Percentiles rank a stretch among this genome's conserved stretches.
Conservation (phyloP, 1,140 invertebrate genomes). For the Olivierus martensii region DNA sequence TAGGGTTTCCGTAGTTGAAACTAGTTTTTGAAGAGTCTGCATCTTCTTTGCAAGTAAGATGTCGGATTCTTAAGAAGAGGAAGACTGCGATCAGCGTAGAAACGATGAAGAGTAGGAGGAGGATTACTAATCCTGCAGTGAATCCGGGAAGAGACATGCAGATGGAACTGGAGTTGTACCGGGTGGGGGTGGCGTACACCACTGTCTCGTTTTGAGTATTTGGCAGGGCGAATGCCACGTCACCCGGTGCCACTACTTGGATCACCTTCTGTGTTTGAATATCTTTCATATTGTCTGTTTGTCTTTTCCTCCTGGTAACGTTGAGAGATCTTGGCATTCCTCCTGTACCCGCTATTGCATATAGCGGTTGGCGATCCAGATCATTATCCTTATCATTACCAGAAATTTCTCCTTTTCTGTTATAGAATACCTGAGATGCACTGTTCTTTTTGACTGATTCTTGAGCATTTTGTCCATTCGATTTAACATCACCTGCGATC, state of each 20-base stretch:
- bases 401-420: slow-evolving; percentile 13
- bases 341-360: slow-evolving; percentile 14
- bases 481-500: background rate
- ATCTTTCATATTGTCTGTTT: slow-evolving; percentile 54
- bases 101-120: slow-evolving; percentile 73
- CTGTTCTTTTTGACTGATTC: background rate
- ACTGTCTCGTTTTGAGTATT: slow-evolving; percentile 64
- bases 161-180: slow-evolving; percentile 41
- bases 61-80: slow-evolving; percentile 65
- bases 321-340: slow-evolving; percentile 19
- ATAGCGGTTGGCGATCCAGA: background rate
- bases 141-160: slow-evolving; percentile 88
- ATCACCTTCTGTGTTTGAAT: slow-evolving; percentile 79
- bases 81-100: slow-evolving; percentile 80
- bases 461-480: background rate
- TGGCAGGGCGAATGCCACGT: slow-evolving; percentile 72
- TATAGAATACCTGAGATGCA: slow-evolving; percentile 4
- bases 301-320: slow-evolving; percentile 57
- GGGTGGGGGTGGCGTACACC: slow-evolving; percentile 43
- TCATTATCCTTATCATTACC: slow-evolving; percentile 6
- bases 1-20: too few relatives aligned
- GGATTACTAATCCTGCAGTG: slow-evolving; percentile 76
- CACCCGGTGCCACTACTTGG: slow-evolving; percentile 82
- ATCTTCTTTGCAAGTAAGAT: slow-evolving; percentile 13
- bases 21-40: too few relatives aligned